Conservation (phyloP, 2,113 vertebrate genomes). For the Mobula hypostoma region DNA sequence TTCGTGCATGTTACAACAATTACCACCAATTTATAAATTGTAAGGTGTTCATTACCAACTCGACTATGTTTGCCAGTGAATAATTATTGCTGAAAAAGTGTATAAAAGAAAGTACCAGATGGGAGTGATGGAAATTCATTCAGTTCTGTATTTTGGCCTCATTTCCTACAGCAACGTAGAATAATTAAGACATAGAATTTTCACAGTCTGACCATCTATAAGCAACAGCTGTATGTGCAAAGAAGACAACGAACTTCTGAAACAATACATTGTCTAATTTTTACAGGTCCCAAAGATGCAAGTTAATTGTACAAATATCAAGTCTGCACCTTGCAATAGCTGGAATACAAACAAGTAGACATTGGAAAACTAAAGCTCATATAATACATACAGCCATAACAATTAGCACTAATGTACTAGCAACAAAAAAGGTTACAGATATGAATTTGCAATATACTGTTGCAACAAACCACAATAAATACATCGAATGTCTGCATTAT, state of each 20-base stretch:
- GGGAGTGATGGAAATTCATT: slow-evolving; percentile 20
- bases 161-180: slow-evolving; percentile 40
- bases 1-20: too few species aligned
- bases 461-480: slow-evolving; percentile 98
- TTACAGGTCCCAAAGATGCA: slow-evolving; percentile 48
- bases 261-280: slow-evolving; percentile 46
- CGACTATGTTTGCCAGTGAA: slow-evolving; percentile 41
- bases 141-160: slow-evolving; percentile 41
- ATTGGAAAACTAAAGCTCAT: slow-evolving; percentile 60
- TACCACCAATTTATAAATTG: too few species aligned
- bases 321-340: slow-evolving; percentile 20
- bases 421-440: slow-evolving; percentile 46
- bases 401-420: slow-evolving; percentile 69
- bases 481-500: slow-evolving; percentile 81
- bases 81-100: slow-evolving; percentile 43
- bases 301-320: slow-evolving; percentile 36
- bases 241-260: slow-evolving; percentile 41
- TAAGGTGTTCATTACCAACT: neutral
- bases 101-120: slow-evolving; percentile 40
- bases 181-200: slow-evolving; percentile 34
- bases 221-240: slow-evolving; percentile 53
- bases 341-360: slow-evolving; percentile 68
- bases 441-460: slow-evolving; percentile 77
- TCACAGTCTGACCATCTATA: slow-evolving; percentile 38
- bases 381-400: slow-evolving; percentile 74